Base-by-base conservation (phyloP, 2,113 vertebrate genomes). In the Alectura lathami region DNA sequence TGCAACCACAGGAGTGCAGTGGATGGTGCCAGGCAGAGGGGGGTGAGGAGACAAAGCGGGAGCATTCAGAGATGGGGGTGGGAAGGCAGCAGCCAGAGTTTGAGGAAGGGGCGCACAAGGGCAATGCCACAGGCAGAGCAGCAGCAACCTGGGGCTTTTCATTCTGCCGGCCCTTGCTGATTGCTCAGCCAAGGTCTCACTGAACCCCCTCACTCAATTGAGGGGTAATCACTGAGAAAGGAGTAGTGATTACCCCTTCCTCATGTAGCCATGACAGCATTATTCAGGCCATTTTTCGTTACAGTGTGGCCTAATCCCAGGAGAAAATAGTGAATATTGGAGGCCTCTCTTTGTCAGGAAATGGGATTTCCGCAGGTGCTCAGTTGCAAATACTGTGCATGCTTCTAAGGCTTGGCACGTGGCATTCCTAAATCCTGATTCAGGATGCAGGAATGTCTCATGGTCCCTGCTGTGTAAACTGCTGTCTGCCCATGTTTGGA, bases 401-500 rank as follows among this genome's bases (percentile, higher is more conserved):
- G 88, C 57, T 94, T 96, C 80, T 84, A 62, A 72, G 60, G 69
- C 88, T 93, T 95, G 91, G 90, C 86, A 84, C 69, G 80, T 45
- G 80, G 53, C 86, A 34, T 78, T 78, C 77, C 83, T 91, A 82
- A 91, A 91, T 86, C 85, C 90, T 94, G 85, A 96, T 93, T 97
- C 96, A 96, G 79, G 73, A 94, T 91, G 83, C 91, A 96, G 50
- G 95, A 97, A 97, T 95, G 90, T 95, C 83, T 96, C 57, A 9
- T 91, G 94, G n/a, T 24, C 48, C 62, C 86, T 94, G 88, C 88
- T 86, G 57, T 88, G 60, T 88, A 91, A 91, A 82, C 88, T 91
- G 88, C 13, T 86, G 88, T 81, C 88, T 95, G 88, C 90, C 94
- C 93, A 62, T 96, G 90, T 95, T 96, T 97, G 91, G 95, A 96